Percentiles rank a stretch among this genome's conserved stretches.
Evolutionary conservation across 1,140 invertebrate genomes (phyloP).

Genomic region (Zeugodacus cucurbitae): DNA sequence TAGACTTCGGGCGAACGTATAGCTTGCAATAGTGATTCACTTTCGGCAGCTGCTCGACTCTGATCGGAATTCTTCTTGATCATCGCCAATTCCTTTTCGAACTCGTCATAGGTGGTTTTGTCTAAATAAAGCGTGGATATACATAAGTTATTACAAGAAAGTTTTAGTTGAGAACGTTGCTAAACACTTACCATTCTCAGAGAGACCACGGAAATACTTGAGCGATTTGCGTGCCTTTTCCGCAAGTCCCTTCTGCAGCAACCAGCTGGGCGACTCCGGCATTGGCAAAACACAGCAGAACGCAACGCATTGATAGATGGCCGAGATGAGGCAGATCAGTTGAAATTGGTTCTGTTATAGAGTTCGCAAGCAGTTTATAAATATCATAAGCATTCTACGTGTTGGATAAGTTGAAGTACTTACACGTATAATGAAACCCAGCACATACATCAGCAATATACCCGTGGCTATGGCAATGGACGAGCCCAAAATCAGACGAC

Average conservation of each 20-base stretch:
- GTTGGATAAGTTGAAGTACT: slow-evolving; percentile 24
- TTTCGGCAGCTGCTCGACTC: slow-evolving; percentile 52
- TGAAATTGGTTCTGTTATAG: slow-evolving; percentile 69
- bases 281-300: slow-evolving; percentile 70
- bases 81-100: slow-evolving; percentile 61
- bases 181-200: slow-evolving; percentile 52
- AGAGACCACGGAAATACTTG: slow-evolving; percentile 70
- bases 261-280: slow-evolving; percentile 81
- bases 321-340: slow-evolving; percentile 72
- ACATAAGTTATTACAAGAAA: neutral
- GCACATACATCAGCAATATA: slow-evolving; percentile 72
- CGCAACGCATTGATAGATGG: slow-evolving; percentile 69
- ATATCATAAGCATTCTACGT: neutral
- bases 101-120: slow-evolving; percentile 51
- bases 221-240: slow-evolving; percentile 69
- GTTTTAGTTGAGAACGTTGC: neutral
- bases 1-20: slow-evolving; percentile 67
- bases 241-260: slow-evolving; percentile 68
- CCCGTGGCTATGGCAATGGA: slow-evolving; percentile 72
- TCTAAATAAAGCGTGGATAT: neutral
- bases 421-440: slow-evolving; percentile 72
- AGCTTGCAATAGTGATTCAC: slow-evolving; percentile 55
- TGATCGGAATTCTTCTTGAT: slow-evolving; percentile 56
- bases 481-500: slow-evolving; percentile 72
- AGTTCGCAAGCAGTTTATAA: neutral